These are phyloP conservation scores for Pangasius djambal DNA, from an alignment of 2,797 vertebrate species.

Conservation along the genomic window DNA sequence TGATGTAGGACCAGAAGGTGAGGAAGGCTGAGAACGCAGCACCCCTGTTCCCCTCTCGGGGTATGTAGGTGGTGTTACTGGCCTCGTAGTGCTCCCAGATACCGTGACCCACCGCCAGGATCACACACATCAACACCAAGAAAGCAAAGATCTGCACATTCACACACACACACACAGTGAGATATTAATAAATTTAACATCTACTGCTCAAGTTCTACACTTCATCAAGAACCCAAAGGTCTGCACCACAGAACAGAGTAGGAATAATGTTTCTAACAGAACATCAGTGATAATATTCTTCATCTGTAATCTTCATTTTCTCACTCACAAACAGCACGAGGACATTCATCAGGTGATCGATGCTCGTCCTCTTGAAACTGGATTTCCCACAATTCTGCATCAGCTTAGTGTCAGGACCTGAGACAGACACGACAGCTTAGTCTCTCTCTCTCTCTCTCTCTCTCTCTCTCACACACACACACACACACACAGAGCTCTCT, in stretches of 20 bases:
- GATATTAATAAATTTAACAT: neutral
- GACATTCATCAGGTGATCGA: slow-evolving; percentile 92
- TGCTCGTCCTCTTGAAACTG: slow-evolving; percentile 90
- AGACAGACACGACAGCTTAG: slow-evolving; percentile 34
- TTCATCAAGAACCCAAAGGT: neutral
- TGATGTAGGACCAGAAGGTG: slow-evolving; percentile 96
- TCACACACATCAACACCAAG: slow-evolving; percentile 85
- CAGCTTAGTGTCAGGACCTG: slow-evolving; percentile 94
- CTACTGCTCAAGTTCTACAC: neutral
- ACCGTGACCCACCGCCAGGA: slow-evolving; percentile 87
- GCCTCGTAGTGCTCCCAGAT: slow-evolving; percentile 85
- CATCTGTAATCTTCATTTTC: neutral
- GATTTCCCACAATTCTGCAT: slow-evolving; percentile 95
- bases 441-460: neutral
- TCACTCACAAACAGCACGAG: slow-evolving; percentile 89
- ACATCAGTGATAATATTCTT: neutral
- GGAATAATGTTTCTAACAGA: neutral
- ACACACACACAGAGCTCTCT: neutral
- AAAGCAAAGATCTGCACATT: slow-evolving; percentile 86
- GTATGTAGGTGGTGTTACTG: slow-evolving; percentile 84
- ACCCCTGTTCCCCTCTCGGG: slow-evolving; percentile 74
- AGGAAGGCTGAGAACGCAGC: slow-evolving; percentile 80
- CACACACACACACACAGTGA: neutral
- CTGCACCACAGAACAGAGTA: neutral
- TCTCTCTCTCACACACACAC: slow-evolving; percentile 4